Percentiles rank a stretch among this genome's conserved stretches.
These are phyloP conservation scores for Ochropleura leucogaster DNA, from an alignment of 2,888 invertebrate species.

Conservation along the genomic window DNA sequence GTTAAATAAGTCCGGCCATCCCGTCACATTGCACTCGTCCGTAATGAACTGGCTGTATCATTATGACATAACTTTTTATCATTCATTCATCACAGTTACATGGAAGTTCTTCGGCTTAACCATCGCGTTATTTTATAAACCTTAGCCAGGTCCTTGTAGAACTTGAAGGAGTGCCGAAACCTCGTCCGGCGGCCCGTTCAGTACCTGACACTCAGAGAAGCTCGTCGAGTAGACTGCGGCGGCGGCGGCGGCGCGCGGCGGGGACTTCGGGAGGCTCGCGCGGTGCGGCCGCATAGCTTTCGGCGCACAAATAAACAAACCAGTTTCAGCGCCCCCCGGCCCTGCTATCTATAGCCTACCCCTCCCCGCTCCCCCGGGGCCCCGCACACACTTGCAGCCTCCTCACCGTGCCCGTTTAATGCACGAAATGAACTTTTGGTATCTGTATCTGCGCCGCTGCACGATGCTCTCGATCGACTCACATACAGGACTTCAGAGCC, in stretches of 20 bases:
- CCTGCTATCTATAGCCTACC: conserved; percentile 48
- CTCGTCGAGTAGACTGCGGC: not conserved
- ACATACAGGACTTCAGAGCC: not conserved
- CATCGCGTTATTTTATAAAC: not conserved
- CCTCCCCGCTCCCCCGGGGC: conserved; percentile 17
- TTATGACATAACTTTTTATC: not conserved
- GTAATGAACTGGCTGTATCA: not conserved
- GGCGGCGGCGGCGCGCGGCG: conserved; percentile 12
- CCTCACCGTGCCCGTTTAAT: conserved; percentile 72
- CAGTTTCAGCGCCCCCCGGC: conserved; percentile 74
- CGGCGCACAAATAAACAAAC: conserved; percentile 85
- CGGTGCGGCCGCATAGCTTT: conserved; percentile 73
- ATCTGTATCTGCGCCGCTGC: conserved; percentile 47
- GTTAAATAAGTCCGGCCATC: too few relatives aligned
- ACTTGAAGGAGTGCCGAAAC: not conserved
- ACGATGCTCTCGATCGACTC: conserved; percentile 31
- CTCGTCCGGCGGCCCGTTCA: not conserved
- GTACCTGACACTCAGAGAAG: conserved; percentile 37
- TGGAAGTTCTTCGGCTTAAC: not conserved
- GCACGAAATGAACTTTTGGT: conserved; percentile 76
- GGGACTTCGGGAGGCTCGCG: conserved; percentile 18
- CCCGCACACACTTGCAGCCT: conserved; percentile 67
- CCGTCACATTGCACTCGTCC: not conserved
- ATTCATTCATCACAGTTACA: not conserved
- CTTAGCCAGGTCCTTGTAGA: not conserved